Conservation (phyloP, 2,888 invertebrate genomes). For the Griposia aprilina region DNA sequence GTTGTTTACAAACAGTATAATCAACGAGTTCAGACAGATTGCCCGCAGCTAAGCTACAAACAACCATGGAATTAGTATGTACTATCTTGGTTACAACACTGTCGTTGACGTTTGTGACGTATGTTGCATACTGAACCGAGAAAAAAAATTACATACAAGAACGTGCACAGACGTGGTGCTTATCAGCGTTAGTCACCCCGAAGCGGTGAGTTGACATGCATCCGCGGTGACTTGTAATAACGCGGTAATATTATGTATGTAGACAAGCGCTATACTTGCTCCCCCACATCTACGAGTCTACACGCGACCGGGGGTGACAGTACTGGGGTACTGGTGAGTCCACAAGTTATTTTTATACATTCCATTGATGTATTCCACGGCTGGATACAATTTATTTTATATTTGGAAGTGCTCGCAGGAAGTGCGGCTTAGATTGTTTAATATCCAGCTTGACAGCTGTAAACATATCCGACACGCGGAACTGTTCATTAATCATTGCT, state of each 20-base stretch:
- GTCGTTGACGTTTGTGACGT: background rate
- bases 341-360: conserved; percentile 68
- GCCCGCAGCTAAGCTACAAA: background rate
- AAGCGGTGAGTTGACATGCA: conserved; percentile 64
- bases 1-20: conserved; percentile 30
- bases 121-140: background rate
- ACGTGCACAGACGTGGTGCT: conserved; percentile 40
- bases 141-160: conserved; percentile 36
- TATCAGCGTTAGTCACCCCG: conserved; percentile 61
- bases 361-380: conserved; percentile 46
- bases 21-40: conserved; percentile 11
- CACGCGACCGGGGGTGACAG: conserved; percentile 75
- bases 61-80: too few species aligned
- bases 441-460: conserved; percentile 51
- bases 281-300: conserved; percentile 70
- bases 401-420: conserved; percentile 43
- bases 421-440: conserved; percentile 38
- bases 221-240: conserved; percentile 76
- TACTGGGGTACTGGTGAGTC: conserved; percentile 73
- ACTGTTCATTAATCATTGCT: background rate
- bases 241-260: conserved; percentile 81
- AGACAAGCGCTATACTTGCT: conserved; percentile 80
- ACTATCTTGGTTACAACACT: background rate
- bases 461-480: conserved; percentile 21
- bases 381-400: conserved; percentile 64